Conservation (phyloP, 1,140 invertebrate species). For the Cephus cinctus region DNA sequence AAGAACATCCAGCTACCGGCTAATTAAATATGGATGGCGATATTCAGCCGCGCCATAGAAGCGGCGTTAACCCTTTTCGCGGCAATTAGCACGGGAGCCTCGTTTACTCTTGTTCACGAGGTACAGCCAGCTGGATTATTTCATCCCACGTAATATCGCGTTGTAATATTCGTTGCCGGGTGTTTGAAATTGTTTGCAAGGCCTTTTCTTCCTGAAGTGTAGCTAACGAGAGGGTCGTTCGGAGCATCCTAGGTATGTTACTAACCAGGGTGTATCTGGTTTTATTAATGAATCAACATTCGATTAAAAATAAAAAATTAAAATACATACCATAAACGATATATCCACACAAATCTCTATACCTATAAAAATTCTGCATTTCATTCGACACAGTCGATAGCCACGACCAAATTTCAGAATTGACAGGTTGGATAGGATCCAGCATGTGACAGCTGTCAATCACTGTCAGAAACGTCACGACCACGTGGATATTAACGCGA, state of each 20-base stretch:
- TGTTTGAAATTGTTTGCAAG: conserved; percentile 49
- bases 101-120: conserved; percentile 48
- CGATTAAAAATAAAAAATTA: too few species aligned
- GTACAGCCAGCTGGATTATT: conserved; percentile 46
- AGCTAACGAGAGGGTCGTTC: too few species aligned
- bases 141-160: conserved; percentile 50
- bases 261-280: too few species aligned
- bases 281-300: too few species aligned
- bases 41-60: conserved; percentile 28
- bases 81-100: conserved; percentile 49
- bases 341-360: too few species aligned
- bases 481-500: too few species aligned
- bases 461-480: too few species aligned
- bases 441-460: conserved; percentile 46
- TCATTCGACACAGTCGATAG: too few species aligned
- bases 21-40: conserved; percentile 54
- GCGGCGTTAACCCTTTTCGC: conserved; percentile 49
- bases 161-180: conserved; percentile 52
- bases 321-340: too few species aligned
- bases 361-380: too few species aligned
- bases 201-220: conserved; percentile 38
- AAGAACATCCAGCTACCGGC: conserved; percentile 23
- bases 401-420: background rate
- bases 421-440: conserved; percentile 45
- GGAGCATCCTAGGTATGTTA: too few species aligned